Conservation (phyloP, 1,140 invertebrate genomes). For the Sycophaga agraensis region DNA sequence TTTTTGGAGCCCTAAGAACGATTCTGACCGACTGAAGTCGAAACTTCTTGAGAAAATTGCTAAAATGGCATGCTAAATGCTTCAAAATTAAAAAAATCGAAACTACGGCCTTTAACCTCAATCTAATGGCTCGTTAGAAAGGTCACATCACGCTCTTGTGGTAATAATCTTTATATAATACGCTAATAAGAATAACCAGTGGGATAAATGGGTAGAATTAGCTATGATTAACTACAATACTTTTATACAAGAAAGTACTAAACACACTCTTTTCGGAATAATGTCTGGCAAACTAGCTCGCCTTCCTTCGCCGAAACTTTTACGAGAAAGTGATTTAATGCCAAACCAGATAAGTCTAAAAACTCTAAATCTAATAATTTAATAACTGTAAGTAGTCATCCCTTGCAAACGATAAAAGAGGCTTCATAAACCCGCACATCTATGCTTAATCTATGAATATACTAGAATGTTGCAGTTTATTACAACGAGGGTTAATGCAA, state of each 20-base stretch:
- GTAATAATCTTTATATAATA: conserved; percentile 39
- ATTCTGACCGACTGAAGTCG: conserved; percentile 39
- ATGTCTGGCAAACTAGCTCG: neutral
- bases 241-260: neutral
- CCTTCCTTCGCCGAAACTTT: neutral
- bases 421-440: no score
- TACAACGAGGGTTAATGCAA: no score
- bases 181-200: conserved; percentile 36
- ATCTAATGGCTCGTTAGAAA: conserved; percentile 37
- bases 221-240: conserved; percentile 16
- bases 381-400: no score
- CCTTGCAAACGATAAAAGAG: no score
- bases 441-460: no score
- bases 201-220: conserved; percentile 35
- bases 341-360: no score
- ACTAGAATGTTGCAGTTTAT: no score
- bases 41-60: conserved; percentile 34
- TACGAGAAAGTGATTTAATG: neutral
- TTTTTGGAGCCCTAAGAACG: conserved; percentile 35
- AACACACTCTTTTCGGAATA: neutral
- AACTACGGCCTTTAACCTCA: conserved; percentile 38
- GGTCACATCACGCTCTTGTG: conserved; percentile 34
- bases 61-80: conserved; percentile 33
- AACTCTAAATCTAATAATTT: no score
- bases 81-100: conserved; percentile 36